Evolutionary conservation across 2,888 invertebrate species (phyloP).

Genomic region (Apodemia hepburni): DNA sequence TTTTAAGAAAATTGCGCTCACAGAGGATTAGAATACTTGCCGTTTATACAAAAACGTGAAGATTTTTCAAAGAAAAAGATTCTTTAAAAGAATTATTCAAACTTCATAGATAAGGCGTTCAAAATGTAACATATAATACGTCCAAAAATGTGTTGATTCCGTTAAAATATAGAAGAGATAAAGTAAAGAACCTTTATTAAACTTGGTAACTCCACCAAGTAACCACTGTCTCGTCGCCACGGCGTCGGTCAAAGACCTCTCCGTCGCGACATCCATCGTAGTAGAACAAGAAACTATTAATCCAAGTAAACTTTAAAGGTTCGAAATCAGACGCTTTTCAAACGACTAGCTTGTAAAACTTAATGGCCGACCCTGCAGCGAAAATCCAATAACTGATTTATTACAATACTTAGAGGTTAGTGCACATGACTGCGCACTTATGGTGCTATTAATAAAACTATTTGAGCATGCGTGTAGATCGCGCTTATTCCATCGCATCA

Average conservation of each 20-base stretch:
- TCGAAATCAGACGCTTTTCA: constrained; percentile 18
- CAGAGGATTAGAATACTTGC: too few relatives aligned
- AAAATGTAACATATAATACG: too few relatives aligned
- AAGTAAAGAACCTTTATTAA: too few relatives aligned
- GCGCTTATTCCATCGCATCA: background rate
- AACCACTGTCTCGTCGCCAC: constrained; percentile 30
- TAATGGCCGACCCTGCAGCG: background rate
- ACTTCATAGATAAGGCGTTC: too few relatives aligned
- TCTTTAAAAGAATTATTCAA: too few relatives aligned
- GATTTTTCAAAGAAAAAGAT: too few relatives aligned
- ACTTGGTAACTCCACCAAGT: background rate
- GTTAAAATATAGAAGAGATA: too few relatives aligned
- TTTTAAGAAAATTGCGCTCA: too few relatives aligned
- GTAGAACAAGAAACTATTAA: constrained; percentile 64
- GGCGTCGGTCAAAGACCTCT: constrained; percentile 71
- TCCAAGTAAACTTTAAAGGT: constrained; percentile 47
- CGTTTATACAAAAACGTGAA: too few relatives aligned
- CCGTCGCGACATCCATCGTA: constrained; percentile 61
- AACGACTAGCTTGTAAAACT: constrained; percentile 3
- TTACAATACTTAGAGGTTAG: background rate
- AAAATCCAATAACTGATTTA: background rate
- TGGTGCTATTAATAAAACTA: background rate
- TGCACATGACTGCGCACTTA: background rate
- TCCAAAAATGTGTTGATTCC: too few relatives aligned
- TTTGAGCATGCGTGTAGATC: background rate